phyloP scores from a whole-genome alignment of 2,888 invertebrate genomes.

The Rugalucina vietnamica region DNA sequence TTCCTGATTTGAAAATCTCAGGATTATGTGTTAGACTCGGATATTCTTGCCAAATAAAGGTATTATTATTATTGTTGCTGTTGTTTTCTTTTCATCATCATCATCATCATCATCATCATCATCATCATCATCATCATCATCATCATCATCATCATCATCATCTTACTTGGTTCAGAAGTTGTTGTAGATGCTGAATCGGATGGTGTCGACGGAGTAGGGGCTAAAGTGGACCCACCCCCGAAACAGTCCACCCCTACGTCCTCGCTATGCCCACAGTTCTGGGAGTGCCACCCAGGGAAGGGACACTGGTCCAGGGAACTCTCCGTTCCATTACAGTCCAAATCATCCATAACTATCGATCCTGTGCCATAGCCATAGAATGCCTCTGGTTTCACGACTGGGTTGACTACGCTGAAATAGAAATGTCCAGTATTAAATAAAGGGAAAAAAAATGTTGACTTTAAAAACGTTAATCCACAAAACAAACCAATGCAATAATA shows the following conservation, averaged over 20 bases:
- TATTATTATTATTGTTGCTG: background rate
- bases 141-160: background rate
- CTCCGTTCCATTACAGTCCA: background rate
- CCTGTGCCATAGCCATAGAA: background rate
- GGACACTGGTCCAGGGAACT: background rate
- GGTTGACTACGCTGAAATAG: no score
- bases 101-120: background rate
- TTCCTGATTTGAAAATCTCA: no score
- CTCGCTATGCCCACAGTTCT: background rate
- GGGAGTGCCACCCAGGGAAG: background rate
- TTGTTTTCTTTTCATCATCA: background rate
- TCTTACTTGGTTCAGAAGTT: background rate
- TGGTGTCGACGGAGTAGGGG: no score
- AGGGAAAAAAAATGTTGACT: no score
- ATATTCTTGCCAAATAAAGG: no score
- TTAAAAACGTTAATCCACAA: no score
- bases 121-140: background rate
- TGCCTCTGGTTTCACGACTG: no score
- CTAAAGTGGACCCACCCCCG: background rate
- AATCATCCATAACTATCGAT: background rate
- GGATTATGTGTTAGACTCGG: no score
- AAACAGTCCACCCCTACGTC: background rate
- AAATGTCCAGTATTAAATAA: no score
- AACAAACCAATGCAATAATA: no score
- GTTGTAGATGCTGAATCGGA: background rate